Base-by-base conservation (phyloP, 1,140 invertebrate genomes). In the Wasmannia auropunctata region DNA sequence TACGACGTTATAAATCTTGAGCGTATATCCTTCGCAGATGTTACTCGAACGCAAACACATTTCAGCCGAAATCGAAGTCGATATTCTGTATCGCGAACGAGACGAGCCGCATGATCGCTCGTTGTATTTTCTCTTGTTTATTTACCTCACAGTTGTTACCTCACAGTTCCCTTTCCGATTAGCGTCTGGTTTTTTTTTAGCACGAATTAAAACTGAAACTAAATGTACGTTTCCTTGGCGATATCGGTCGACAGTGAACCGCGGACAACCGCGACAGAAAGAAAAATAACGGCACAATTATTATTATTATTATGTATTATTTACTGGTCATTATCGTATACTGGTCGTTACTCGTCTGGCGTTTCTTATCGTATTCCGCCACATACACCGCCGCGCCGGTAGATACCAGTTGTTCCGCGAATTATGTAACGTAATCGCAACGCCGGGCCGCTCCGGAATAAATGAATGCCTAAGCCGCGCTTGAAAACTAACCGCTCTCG, bases 361-460 rank as follows among this genome's bases (percentile, higher is more conserved):
- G n/a, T n/a, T 74, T 74, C 31, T 74, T 56, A 56, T 74, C 31
- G 69, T 10, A n/a, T n/a, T n/a, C n/a, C 14, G n/a, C 14, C 40
- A 16, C 22, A 25, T 69, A 34, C 11, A 11, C 28, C n/a, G 31
- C 14, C 37, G 16, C n/a, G 16, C 4, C 14, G 10, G 2, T 69
- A 3, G 1, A 22, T 34, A 31, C 46, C 49, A 25, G 34, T 40
- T 75, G 31, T 75, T 58, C 22, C 34, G 72, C 34, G 31, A 75
- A 43, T 77, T 77, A 46, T 31, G 6, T 28, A 77, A 77, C 37
- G 25, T 43, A 76, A 62, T 76, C 25, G 37, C 54, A 28, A 43
- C 37, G 19, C 51, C 34, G 54, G n/a, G n/a, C 37, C 11, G 34
- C 34, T 7, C 4, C 8, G 22, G 37, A 62, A 37, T 75, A 75